These are phyloP conservation scores for Montipora foliosa DNA, from an alignment of 64 coral and sea anemone genomes.

Conservation along the genomic window DNA sequence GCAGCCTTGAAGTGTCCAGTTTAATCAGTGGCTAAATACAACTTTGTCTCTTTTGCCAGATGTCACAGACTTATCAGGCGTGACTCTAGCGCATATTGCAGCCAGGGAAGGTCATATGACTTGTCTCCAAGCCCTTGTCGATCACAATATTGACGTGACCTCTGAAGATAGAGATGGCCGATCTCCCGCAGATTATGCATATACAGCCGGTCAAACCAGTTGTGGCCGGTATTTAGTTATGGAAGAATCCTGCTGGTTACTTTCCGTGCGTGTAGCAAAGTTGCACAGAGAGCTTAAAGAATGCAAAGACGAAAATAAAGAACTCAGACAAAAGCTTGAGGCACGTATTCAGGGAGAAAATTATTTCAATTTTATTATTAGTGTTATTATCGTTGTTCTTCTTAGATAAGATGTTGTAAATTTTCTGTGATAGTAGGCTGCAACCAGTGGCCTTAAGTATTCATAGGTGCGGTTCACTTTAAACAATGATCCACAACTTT, in stretches of 20 bases:
- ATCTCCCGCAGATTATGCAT: constrained; percentile 79
- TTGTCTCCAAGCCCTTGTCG: constrained; percentile 90
- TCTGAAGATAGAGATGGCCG: constrained; percentile 78
- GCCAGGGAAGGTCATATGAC: constrained; percentile 84
- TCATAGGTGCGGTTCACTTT: too few species aligned
- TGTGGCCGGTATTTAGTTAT: constrained; percentile 90
- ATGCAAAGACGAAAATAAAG: constrained; percentile 80
- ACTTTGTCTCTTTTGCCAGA: constrained; percentile 44
- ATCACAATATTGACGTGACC: constrained; percentile 85
- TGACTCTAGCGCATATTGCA: constrained; percentile 80
- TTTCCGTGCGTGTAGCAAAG: constrained; percentile 71
- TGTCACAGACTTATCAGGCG: constrained; percentile 59
- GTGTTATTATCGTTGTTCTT: too few species aligned
- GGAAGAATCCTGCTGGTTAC: constrained; percentile 89
- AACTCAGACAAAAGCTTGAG: constrained; percentile 79
- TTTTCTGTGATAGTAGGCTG: too few species aligned
- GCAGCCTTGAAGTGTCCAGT: too few species aligned
- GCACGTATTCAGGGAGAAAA: constrained; percentile 22
- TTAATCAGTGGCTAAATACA: background rate
- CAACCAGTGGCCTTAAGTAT: too few species aligned
- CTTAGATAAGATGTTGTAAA: too few species aligned
- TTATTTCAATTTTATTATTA: too few species aligned
- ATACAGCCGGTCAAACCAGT: constrained; percentile 82
- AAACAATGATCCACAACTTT: too few species aligned
- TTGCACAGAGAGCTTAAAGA: constrained; percentile 64